phyloP scores from a whole-genome alignment of 1,140 invertebrate genomes.

The Procambarus clarkii region DNA sequence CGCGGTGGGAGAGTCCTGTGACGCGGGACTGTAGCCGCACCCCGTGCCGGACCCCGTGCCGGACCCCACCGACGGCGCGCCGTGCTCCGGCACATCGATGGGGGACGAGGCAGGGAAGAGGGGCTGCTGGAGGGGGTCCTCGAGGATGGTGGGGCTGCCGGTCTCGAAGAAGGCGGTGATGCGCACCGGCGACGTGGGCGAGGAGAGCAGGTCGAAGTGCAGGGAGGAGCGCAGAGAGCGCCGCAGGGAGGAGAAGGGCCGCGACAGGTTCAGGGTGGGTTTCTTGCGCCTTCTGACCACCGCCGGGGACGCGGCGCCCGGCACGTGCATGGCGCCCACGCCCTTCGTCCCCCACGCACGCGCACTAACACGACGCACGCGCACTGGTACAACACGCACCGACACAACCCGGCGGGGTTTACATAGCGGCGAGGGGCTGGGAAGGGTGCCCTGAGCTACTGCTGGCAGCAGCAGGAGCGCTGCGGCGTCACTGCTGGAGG shows the following conservation, averaged over 20 bases:
- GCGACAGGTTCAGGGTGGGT: neutral
- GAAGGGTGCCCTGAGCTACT: neutral
- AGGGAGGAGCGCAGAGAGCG: conserved; percentile 52
- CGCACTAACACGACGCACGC: neutral
- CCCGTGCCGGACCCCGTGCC: conserved; percentile 6
- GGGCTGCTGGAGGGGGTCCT: conserved; percentile 11
- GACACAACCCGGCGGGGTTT: neutral
- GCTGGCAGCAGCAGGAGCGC: neutral
- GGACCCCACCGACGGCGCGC: conserved; percentile 10
- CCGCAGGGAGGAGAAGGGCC: neutral
- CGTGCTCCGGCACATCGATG: neutral
- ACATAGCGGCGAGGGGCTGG: neutral
- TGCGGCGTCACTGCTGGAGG: neutral
- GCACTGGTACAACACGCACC: neutral
- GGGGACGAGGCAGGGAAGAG: neutral
- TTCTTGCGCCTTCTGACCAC: conserved; percentile 40
- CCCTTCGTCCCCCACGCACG: neutral
- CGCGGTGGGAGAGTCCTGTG: conserved; percentile 42
- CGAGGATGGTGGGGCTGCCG: conserved; percentile 41
- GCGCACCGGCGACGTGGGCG: conserved; percentile 56
- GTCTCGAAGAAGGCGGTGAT: conserved; percentile 38
- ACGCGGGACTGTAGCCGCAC: conserved; percentile 25
- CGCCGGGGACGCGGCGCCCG: neutral
- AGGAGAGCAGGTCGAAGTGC: conserved; percentile 32
- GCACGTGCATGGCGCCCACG: conserved; percentile 4